Evolutionary conservation across 2,113 vertebrate genomes (phyloP), one percentile per base, ranked within the genome.

Genomic region (Sapajus apella): DNA sequence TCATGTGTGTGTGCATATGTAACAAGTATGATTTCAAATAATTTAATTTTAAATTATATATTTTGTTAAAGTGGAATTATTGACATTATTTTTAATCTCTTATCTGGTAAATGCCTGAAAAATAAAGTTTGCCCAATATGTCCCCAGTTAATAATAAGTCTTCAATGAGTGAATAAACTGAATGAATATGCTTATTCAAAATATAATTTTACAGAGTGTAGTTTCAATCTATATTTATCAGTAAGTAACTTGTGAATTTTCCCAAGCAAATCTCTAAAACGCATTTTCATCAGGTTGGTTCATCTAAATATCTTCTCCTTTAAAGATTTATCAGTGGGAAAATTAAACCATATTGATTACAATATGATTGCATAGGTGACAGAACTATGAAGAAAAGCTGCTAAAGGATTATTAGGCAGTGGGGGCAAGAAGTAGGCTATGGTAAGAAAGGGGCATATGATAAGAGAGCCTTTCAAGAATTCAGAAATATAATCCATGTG

Each of bases 101-200:
- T 75, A 6, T 50, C 58, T 79, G 55, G 45, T 90, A 92, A 96
- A 93, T 80, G 50, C 17, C 3, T 85, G 43, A 90, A 90, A 96
- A 76, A 68, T 73, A 68, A 87, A 85, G 0, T 90, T 90, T 40
- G n/a, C 8, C 76, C 5, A 89, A 10, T 37, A 58, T 32, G 5
- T 72, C 25, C 32, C 3, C 30, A 77, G 1, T 30, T 37, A 56
- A 87, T 86, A 96, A 30, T 43, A 77, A 58, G 13, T 21, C 0
- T 90, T 68, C 25, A 47, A 32, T 58, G 8, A 93, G 13, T 77
- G 47, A 72, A 83, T 83, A 1, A 7, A 84, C 5, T 92, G 50
- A 85, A 85, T 85, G n/a, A 75, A 75, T 43, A 66, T 77, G 14
- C 1, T 37, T 92, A 32, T 72, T 92, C 84, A 93, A 93, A 93